Percentiles rank a stretch among this genome's conserved stretches.
Evolutionary conservation across 2,113 vertebrate species (phyloP).

Genomic region (Ophiodon elongatus): DNA sequence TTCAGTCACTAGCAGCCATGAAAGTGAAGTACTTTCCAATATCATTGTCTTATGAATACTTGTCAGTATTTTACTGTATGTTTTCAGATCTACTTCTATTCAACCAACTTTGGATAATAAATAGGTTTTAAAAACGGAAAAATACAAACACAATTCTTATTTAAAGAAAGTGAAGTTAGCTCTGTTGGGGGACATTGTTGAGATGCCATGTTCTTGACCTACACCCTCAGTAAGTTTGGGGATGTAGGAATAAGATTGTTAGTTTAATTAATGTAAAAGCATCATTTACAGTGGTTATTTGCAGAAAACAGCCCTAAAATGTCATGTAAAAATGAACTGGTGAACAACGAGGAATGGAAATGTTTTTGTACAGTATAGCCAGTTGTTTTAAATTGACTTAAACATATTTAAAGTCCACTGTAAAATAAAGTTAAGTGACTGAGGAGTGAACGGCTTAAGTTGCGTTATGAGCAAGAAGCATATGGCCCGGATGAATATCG

Average conservation of each 20-base stretch:
- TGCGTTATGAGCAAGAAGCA: conserved; percentile 13
- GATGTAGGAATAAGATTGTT: neutral
- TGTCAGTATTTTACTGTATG: neutral
- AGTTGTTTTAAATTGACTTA: neutral
- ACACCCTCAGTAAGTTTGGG: neutral
- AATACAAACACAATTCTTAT: too few species aligned
- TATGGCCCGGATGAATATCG: conserved; percentile 24
- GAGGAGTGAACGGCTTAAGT: neutral
- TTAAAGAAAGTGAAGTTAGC: neutral
- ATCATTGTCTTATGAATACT: neutral
- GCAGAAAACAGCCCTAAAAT: too few species aligned
- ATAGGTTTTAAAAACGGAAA: neutral
- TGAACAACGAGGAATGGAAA: neutral
- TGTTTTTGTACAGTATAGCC: neutral
- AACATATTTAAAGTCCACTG: neutral
- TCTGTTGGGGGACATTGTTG: neutral
- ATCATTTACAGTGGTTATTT: too few species aligned
- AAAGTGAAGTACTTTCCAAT: conserved; percentile 6
- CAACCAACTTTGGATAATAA: neutral
- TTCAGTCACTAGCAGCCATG: neutral
- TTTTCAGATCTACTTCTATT: neutral
- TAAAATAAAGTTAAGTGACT: neutral
- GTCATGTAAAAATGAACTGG: neutral
- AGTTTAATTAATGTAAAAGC: neutral
- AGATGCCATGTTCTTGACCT: neutral